Evolutionary conservation across 2,888 invertebrate species (phyloP).

Genomic region (Eupeodes latifasciatus): DNA sequence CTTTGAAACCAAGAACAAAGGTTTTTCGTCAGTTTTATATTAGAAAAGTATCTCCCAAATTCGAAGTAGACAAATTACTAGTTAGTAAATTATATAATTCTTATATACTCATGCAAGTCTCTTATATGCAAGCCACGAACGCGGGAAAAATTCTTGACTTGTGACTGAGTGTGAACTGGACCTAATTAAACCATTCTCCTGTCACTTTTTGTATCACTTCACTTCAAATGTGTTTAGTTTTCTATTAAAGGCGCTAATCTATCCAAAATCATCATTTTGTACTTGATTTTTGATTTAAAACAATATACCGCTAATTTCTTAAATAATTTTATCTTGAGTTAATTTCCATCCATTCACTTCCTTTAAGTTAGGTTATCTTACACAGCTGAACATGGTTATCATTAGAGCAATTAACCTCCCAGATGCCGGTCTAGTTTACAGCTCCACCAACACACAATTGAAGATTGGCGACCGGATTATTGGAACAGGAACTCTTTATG

Average conservation of each 20-base stretch:
- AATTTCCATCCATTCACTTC: neutral
- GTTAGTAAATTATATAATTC: too few species aligned
- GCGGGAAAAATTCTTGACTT: too few species aligned
- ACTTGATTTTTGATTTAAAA: slow-evolving; percentile 16
- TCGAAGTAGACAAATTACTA: too few species aligned
- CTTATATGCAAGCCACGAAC: too few species aligned
- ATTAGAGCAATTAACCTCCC: slow-evolving; percentile 81
- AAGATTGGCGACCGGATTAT: slow-evolving; percentile 81
- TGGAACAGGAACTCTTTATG: slow-evolving; percentile 82
- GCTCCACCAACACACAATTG: slow-evolving; percentile 80
- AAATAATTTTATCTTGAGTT: neutral
- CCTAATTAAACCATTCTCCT: neutral
- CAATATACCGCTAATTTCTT: neutral
- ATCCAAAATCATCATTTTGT: slow-evolving; percentile 23
- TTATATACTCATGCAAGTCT: too few species aligned
- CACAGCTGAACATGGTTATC: slow-evolving; percentile 80
- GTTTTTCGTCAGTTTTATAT: too few species aligned
- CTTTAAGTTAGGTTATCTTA: neutral
- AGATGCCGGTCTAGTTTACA: slow-evolving; percentile 81
- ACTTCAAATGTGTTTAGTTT: slow-evolving; percentile 15
- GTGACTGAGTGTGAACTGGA: neutral
- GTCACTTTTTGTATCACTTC: slow-evolving; percentile 5
- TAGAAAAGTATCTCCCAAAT: too few species aligned
- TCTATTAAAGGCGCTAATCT: slow-evolving; percentile 54
- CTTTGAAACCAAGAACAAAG: too few species aligned